Conservation (phyloP, 2,113 vertebrate species). For the Lates calcarifer region DNA sequence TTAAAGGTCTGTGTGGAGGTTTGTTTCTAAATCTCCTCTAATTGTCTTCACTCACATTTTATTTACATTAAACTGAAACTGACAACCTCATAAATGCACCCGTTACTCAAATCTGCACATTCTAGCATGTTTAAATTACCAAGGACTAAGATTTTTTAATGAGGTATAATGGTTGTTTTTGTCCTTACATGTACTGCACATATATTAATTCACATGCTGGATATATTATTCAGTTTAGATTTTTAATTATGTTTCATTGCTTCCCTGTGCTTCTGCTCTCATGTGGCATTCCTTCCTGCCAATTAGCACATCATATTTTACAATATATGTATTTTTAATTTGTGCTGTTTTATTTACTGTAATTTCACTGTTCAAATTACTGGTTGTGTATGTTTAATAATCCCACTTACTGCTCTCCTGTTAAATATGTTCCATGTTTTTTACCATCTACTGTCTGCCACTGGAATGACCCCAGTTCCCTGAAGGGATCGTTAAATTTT, state of each 20-base stretch:
- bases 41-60: slow-evolving; percentile 2
- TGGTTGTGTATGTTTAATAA: slow-evolving; percentile 7
- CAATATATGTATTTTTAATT: slow-evolving; percentile 3
- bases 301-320: slow-evolving; percentile 53
- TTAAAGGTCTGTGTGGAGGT: slow-evolving; percentile 28
- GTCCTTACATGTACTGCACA: rapidly evolving
- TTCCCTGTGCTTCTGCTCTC: background rate
- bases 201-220: slow-evolving; percentile 2
- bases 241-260: background rate
- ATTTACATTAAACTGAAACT: slow-evolving; percentile 16
- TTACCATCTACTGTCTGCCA: slow-evolving; percentile 23
- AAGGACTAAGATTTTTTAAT: background rate
- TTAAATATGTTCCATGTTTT: slow-evolving; percentile 9
- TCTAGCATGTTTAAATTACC: background rate
- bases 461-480: slow-evolving; percentile 34
- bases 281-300: background rate
- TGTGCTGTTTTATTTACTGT: slow-evolving; percentile 15
- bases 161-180: background rate
- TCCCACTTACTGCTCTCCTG: background rate
- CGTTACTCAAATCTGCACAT: background rate
- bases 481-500: slow-evolving; percentile 41
- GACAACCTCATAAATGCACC: slow-evolving; percentile 5
- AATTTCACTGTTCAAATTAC: slow-evolving; percentile 6
- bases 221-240: background rate
- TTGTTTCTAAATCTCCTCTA: background rate